Evolutionary conservation across 2,797 vertebrate species (phyloP), one percentile per base, ranked within the genome.

Genomic region (Vipera ursinii): DNA sequence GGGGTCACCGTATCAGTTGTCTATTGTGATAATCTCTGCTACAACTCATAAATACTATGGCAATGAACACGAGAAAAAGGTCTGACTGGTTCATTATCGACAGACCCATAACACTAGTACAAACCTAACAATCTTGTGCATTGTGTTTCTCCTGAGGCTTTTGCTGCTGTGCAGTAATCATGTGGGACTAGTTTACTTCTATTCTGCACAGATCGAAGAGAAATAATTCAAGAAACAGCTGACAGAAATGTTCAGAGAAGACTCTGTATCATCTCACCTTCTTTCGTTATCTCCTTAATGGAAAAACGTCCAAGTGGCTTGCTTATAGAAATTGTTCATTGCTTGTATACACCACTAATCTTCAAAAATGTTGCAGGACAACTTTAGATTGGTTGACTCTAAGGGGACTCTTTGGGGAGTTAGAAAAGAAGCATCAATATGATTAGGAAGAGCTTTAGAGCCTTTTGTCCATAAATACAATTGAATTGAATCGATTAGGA

Each of bases 231-330:
- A 89, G 38, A 2, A 5, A 44, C 15, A 8, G 22, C 51, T 65
- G 15, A 44, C 59, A 61, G 59, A 56, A 73, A 48, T n/a, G 32
- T 44, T 90, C 90, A 88, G 78, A 56, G 56, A 17, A 44, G 0
- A 12, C 15, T 59, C 91, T 92, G 89, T 57, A 91, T 94, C 48
- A 93, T 93, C 91, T 3, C 4, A 88, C 15, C 44, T 61, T 3
- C 32, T 91, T 85, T 63, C 22, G 0, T 82, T 91, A 82, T 48
- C 92, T 95, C 86, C 28, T 88, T 82, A 90, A 95, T 13, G 89
- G 78, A 93, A 95, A 95, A 92, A 56, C 0, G 88, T 92, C 63
- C 69, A 94, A 89, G 53, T n/a, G 90, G 56, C 93, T 94, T 92
- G 3, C 61, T 93, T 4, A 63, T 88, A 93, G 94, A 94, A 94